Evolutionary conservation across 2,888 invertebrate species (phyloP), one percentile per base, ranked within the genome.

Genomic region (Scaptomyza cyrtandrae): DNA sequence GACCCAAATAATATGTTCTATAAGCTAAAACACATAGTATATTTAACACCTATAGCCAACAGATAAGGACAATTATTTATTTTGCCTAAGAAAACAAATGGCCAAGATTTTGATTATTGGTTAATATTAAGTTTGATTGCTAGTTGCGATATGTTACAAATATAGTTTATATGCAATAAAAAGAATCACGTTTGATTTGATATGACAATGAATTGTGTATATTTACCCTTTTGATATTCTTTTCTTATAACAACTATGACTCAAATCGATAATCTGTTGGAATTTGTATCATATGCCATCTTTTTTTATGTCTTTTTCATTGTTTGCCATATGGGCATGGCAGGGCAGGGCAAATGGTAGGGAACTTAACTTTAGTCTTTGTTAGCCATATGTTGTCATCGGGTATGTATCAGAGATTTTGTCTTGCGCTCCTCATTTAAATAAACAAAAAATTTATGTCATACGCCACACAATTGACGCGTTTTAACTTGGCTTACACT

Each of bases 361-460:
- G 55, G 13, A 41, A 10, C 37, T 61, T 65, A 49, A 54, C 57
- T 65, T 55, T 58, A 45, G 29, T 76, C 57, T 65, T 69, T 75
- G 77, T 69, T 67, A 43, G 64, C 68, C 71, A 81, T 83, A 80
- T 81, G 81, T 59, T 68, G 80, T 48, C 60, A 29, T 31, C 10
- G 67, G 46, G 24, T 49, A 48, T 11, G 11, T 48, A 31, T 48
- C 16, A 41, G 33, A 41, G 54, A 27, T 11, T 48, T 39, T 49
- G 49, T 29, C 57, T 59, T 63, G 66, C 58, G 63, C 72, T 71
- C 35, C 78, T 81, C 81, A 81, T 82, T 82, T 82, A 79, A 82
- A 84, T 84, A 79, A 81, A 71, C 66, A 79, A 80, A 66, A 83
- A 86, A 86, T 83, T 86, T 79, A 86, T 76, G 74, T 54, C 56